Conservation (phyloP, 2,888 invertebrate species). For the Nineta flava region DNA sequence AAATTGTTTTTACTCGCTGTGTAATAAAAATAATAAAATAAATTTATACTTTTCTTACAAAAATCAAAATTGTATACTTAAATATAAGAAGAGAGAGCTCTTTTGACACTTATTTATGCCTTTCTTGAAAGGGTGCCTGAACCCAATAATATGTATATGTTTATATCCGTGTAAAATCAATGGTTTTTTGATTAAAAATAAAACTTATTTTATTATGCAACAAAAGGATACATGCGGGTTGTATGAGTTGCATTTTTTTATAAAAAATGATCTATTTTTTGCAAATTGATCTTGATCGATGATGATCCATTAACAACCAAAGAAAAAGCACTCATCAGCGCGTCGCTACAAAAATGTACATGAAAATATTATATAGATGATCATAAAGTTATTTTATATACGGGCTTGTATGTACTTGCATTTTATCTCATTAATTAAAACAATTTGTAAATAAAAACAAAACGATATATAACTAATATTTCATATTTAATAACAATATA, state of each 20-base stretch:
- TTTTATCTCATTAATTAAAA: conserved; percentile 18
- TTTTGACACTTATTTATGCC: neutral
- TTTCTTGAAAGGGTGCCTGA: neutral
- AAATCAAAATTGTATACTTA: too few species aligned
- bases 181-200: too few species aligned
- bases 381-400: conserved; percentile 32
- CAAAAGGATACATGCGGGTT: conserved; percentile 1
- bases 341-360: conserved; percentile 30
- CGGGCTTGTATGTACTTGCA: conserved; percentile 30
- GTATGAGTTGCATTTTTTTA: conserved; percentile 1
- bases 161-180: too few species aligned
- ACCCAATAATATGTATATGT: too few species aligned
- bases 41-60: too few species aligned
- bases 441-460: conserved; percentile 12
- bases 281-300: neutral
- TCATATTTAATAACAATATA: conserved; percentile 11
- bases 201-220: too few species aligned
- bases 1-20: too few species aligned
- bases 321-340: conserved; percentile 14
- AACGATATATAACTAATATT: conserved; percentile 17
- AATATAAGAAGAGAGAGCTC: too few species aligned
- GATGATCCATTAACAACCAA: neutral
- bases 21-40: too few species aligned
- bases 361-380: conserved; percentile 23
- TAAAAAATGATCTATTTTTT: neutral